phyloP scores from a whole-genome alignment of 2,797 vertebrate genomes.

The Paguma larvata region DNA sequence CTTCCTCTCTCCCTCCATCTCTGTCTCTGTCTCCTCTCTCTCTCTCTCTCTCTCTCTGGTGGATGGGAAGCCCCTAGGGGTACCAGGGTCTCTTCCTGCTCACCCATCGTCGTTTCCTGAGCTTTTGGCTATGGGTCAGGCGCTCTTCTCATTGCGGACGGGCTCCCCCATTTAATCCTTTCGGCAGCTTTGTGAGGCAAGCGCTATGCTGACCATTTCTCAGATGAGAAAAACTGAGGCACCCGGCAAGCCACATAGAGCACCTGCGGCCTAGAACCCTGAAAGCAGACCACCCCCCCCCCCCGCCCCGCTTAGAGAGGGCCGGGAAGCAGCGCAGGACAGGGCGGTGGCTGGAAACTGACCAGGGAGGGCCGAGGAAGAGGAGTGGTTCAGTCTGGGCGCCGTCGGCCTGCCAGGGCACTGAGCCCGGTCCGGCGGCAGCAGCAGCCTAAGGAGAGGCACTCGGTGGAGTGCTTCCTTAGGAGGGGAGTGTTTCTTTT shows the following conservation, averaged over 20 bases:
- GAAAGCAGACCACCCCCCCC: neutral
- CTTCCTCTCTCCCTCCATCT: neutral
- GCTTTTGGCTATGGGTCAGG: neutral
- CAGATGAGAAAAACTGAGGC: slow-evolving; percentile 48
- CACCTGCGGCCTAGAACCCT: neutral
- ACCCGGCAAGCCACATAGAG: neutral
- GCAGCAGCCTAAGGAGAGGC: neutral
- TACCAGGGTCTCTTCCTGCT: neutral
- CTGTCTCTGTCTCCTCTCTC: neutral
- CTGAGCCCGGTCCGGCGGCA: neutral
- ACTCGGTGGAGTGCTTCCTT: neutral
- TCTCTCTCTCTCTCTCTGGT: neutral
- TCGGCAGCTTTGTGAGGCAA: neutral
- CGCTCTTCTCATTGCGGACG: neutral
- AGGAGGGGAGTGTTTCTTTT: neutral
- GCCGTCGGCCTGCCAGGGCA: neutral
- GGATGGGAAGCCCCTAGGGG: neutral
- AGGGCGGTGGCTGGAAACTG: neutral
- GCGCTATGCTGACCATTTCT: slow-evolving; percentile 9
- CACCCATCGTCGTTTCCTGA: neutral
- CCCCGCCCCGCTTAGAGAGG: neutral
- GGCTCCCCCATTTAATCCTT: neutral
- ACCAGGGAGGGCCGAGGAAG: neutral
- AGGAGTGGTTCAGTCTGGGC: neutral
- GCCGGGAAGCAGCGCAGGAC: neutral